Base-by-base conservation (phyloP, 1,140 invertebrate genomes). In the Tetramorium simillimum region DNA sequence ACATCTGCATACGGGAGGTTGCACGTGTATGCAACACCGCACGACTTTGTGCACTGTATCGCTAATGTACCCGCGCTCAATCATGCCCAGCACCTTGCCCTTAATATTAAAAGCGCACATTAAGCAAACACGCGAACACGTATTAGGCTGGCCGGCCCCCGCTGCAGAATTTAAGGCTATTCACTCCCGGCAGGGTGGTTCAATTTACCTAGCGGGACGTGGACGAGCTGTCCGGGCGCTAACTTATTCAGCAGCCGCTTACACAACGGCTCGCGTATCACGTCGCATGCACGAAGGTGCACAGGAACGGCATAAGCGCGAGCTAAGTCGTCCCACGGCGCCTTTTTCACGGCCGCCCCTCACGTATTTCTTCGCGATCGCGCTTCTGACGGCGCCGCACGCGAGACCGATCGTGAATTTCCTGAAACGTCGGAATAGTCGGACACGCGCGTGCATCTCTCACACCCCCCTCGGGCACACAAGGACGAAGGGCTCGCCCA, bases 241-340 rank as follows among this genome's bases (percentile, higher is more conserved):
- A 63, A 77, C 12, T 77, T 63, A 77, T 77, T 77, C 75, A 77
- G 58, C 10, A 46, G 24, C 18, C 40, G 58, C 40, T 77, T 77
- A 63, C 16, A 77, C 75, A 77, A 77, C 21, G 40, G 18, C 43
- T 24, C 56, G 75, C 16, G 21, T 60, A 60, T 63, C 16, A n/a
- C n/a, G 5, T 37, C 16, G 37, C 46, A 16, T n/a, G 21, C 49
- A 53, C 28, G 40, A 49, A 77, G 37, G 56, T 63, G 56, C 56
- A 62, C 28, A 62, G 21, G 37, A 16, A 16, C 28, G 10, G 40
- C 21, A 63, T 77, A 77, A 77, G 18, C 58, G 75, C 75, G 75
- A 63, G 14, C 56, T 46, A 77, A 77, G 18, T 28, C 28, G 28
- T 63, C 40, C 58, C 58, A 18, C 40, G 37, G 37, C 21, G 53